Percentiles rank a stretch among this genome's conserved stretches.
Evolutionary conservation across 2,888 invertebrate genomes (phyloP).

Genomic region (Polydrusus cervinus): DNA sequence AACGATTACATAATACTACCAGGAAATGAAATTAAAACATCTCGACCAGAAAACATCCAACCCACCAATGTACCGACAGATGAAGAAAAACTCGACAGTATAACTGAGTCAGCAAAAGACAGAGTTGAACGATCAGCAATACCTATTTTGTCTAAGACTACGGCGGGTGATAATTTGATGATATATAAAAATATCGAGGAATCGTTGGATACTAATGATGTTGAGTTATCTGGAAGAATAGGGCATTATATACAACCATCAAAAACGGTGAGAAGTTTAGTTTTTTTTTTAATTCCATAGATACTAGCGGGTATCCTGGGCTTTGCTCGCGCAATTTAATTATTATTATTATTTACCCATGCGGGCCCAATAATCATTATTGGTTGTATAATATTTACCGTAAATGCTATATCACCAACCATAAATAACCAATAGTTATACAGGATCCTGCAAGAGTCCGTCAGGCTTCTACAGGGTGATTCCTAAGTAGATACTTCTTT

Average conservation of each 20-base stretch:
- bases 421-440: too few relatives aligned
- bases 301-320: too few relatives aligned
- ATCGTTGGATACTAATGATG: constrained; percentile 71
- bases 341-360: too few relatives aligned
- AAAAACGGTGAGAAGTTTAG: constrained; percentile 71
- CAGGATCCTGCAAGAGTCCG: too few relatives aligned
- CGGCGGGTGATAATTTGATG: constrained; percentile 71
- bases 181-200: constrained; percentile 76
- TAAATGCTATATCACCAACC: too few relatives aligned
- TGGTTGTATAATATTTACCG: too few relatives aligned
- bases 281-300: too few relatives aligned
- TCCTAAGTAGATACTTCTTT: too few relatives aligned
- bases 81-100: background rate
- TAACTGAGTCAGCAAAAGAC: constrained; percentile 25
- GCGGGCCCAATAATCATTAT: too few relatives aligned
- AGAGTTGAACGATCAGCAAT: constrained; percentile 61
- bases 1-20: constrained; percentile 23
- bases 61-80: constrained; percentile 39
- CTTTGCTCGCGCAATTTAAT: too few relatives aligned
- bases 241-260: constrained; percentile 74
- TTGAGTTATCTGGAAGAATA: constrained; percentile 69
- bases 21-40: constrained; percentile 28
- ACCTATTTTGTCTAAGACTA: constrained; percentile 74
- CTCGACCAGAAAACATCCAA: constrained; percentile 36
- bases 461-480: too few relatives aligned